Base-by-base conservation (phyloP, 1,140 invertebrate genomes). In the Bombus consobrinus region DNA sequence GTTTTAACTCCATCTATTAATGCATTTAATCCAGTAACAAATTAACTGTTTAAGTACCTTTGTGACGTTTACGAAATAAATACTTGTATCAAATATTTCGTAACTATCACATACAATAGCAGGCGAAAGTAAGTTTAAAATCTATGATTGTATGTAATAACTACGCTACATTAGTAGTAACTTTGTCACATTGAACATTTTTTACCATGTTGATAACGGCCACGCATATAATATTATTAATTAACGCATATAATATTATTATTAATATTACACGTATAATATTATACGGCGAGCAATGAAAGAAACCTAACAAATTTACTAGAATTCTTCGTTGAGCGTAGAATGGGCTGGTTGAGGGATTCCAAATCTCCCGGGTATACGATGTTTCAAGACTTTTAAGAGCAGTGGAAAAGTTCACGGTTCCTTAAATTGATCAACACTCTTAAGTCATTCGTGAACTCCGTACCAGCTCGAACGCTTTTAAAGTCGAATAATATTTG, bases 401-500 rank as follows among this genome's bases (percentile, higher is more conserved):
- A 62, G 59, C 59, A 10, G 59, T 39, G 9, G 43, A 6, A 53
- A 74, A 47, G 43, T 53, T 53, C 18, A n/a, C 15, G n/a, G 6
- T 34, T 68, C 18, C 1, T 34, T 68, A 71, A 71, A 71, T 41
- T 41, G 69, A 39, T 28, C 39, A 15, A 41, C 69, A n/a, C 28
- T 41, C 28, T 43, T 0, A n/a, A n/a, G 39, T 41, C 39, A 13
- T 72, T n/a, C 28, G 13, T 12, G 5, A 43, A 41, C 69, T n/a
- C 2, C 8, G 2, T n/a, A 28, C 9, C 4, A 6, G 28, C 37
- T 15, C 28, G 41, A 72, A 15, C 39, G 39, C 39, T 41, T 72
- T 72, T 43, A 41, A 72, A 72, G 28, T 72, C 69, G 39, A 72
- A 72, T 43, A n/a, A 72, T 72, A n/a, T 43, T 72, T 43, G 39